Conservation (phyloP, 2,888 invertebrate species). For the Pocota personata region DNA sequence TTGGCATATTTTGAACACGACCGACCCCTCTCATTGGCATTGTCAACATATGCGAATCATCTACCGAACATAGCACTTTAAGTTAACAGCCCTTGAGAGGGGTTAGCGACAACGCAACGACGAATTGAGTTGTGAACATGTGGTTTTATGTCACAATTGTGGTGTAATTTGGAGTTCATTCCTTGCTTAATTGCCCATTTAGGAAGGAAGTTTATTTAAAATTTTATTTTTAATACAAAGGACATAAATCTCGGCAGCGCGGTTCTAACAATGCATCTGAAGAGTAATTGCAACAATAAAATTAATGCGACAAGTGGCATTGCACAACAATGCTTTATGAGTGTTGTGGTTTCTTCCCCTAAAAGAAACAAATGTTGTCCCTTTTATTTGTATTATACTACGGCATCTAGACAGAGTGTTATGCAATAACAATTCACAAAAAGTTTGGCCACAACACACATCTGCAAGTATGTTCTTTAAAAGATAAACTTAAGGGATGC, state of each 20-base stretch:
- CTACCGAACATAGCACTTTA: slow-evolving; percentile 33
- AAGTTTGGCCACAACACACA: background rate
- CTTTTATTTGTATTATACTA: background rate
- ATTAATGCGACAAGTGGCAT: slow-evolving; percentile 64
- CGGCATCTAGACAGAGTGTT: background rate
- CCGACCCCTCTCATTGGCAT: slow-evolving; percentile 37
- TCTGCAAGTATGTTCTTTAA: background rate
- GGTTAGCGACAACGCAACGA: slow-evolving; percentile 11
- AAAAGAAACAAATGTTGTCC: slow-evolving; percentile 7
- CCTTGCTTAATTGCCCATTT: slow-evolving; percentile 70
- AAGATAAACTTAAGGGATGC: too few species aligned
- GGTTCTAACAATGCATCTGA: slow-evolving; percentile 43
- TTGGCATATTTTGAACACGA: background rate
- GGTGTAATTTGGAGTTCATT: slow-evolving; percentile 61
- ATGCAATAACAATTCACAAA: slow-evolving; percentile 15
- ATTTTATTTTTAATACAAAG: background rate
- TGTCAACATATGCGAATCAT: slow-evolving; percentile 61
- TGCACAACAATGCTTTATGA: slow-evolving; percentile 25
- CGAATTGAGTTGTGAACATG: slow-evolving; percentile 80
- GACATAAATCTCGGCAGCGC: slow-evolving; percentile 33
- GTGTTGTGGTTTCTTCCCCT: slow-evolving; percentile 17
- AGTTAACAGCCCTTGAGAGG: slow-evolving; percentile 19
- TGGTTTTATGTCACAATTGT: slow-evolving; percentile 82
- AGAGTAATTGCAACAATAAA: slow-evolving; percentile 67
- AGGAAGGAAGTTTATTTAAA: slow-evolving; percentile 38